Conservation (phyloP, 2,888 invertebrate genomes). For the Trichacis sp. region DNA sequence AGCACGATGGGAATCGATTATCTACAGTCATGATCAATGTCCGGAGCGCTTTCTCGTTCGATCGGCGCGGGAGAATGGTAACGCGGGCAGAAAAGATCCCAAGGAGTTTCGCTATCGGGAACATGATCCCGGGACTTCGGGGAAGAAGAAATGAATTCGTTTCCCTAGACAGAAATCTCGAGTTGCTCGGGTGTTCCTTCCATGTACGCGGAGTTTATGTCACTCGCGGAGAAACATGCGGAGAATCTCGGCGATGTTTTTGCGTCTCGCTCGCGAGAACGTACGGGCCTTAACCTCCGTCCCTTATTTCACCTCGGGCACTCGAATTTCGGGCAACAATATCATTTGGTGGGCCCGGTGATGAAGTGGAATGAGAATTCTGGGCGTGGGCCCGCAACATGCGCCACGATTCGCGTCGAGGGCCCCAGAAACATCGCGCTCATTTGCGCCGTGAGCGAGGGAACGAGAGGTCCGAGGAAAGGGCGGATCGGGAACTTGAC, state of each 20-base stretch:
- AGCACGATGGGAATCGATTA: neutral
- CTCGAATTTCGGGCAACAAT: slow-evolving; percentile 48
- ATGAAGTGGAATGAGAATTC: slow-evolving; percentile 59
- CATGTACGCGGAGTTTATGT: slow-evolving; percentile 33
- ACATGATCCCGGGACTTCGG: slow-evolving; percentile 1
- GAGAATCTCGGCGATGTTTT: neutral
- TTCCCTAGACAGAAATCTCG: slow-evolving; percentile 5
- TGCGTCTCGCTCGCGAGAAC: slow-evolving; percentile 3
- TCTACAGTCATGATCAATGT: neutral
- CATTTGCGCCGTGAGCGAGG: slow-evolving; percentile 49
- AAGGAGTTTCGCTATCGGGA: slow-evolving; percentile 6
- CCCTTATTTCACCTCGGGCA: slow-evolving; percentile 15
- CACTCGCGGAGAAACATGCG: slow-evolving; percentile 6
- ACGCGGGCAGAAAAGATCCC: neutral
- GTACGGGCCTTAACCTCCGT: slow-evolving; percentile 6
- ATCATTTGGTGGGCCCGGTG: slow-evolving; percentile 52
- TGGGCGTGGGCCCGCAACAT: slow-evolving; percentile 61
- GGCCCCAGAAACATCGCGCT: slow-evolving; percentile 53
- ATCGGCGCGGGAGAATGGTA: neutral
- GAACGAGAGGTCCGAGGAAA: neutral
- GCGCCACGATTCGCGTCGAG: slow-evolving; percentile 53
- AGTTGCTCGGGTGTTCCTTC: slow-evolving; percentile 6
- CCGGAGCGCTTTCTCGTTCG: neutral
- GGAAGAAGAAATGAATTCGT: slow-evolving; percentile 6
- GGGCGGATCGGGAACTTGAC: neutral